Base-by-base conservation (phyloP, 2,113 vertebrate genomes). In the Sapayoa aenigma region DNA sequence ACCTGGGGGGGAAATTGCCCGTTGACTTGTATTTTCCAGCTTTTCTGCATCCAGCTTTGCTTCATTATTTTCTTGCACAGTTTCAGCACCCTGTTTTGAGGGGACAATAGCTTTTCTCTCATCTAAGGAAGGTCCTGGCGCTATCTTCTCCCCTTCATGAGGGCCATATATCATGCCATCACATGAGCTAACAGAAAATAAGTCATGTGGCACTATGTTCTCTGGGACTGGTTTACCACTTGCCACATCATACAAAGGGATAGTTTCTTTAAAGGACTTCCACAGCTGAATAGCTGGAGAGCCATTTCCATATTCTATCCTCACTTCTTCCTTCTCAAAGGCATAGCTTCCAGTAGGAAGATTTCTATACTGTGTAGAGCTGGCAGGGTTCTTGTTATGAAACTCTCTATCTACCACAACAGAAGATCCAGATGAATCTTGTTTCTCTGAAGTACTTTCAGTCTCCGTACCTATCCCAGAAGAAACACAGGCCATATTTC, bases 191-290 rank as follows among this genome's bases (percentile, higher is more conserved):
- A 93, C 65, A 93, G 94, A 94, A 96, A 97, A 94, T 27, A 97
- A 58, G 28, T 81, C 83, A 44, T 49, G 59, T 8, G 95, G 94
- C 39, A 93, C 58, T 59, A 91, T 25, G 4, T 89, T 95, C 23
- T 97, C 96, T 74, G 94, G 85, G 78, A 94, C 90, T 30, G 87
- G 39, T 92, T 97, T 95, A 41, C 90, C 84, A 53, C 76, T 91
- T 78, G 92, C 90, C 62, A 97, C 90, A 23, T 97, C 93, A 35
- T 95, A 97, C 44, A 96, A 23, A 9, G 92, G 95, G 56, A 97
- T 94, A 12, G 94, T 97, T 96, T 98, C 96, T 91, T 98, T 97
- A 76, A 97, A 95, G 84, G 97, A 94, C 42, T 97, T 96, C 96
- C 95, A 97, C 49, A 97, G 79, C 15, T 97, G 96, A 94, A 95